phyloP scores from a whole-genome alignment of 2,797 vertebrate species.

The Gorsachius magnificus region DNA sequence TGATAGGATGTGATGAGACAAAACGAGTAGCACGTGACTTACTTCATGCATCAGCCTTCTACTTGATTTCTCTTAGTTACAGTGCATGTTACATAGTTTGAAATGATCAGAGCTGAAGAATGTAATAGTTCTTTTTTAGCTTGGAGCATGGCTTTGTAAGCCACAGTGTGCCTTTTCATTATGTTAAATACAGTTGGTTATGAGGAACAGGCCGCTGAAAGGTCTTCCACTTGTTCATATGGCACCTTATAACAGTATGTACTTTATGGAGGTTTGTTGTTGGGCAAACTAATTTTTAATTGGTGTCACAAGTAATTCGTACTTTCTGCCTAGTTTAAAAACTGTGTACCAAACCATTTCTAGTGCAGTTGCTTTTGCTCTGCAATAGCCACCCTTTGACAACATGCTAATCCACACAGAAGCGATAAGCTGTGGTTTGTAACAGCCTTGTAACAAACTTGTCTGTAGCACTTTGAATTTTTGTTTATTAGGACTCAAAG shows the following conservation, averaged over 20 bases:
- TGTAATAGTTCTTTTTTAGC: not conserved
- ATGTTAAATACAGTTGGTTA: not conserved
- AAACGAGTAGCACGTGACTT: not conserved
- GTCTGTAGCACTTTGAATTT: not conserved
- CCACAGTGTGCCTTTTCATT: not conserved
- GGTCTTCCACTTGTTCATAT: not conserved
- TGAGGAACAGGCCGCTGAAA: not conserved
- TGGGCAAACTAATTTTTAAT: not conserved
- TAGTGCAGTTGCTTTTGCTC: not conserved
- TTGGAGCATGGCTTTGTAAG: not conserved
- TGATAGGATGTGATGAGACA: not conserved
- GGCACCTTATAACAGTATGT: not conserved
- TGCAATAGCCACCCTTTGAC: not conserved
- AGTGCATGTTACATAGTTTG: not conserved
- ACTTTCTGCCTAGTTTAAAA: not conserved
- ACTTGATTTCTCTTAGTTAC: not conserved
- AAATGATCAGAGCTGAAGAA: not conserved
- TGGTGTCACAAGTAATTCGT: not conserved
- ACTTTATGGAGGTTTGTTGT: not conserved
- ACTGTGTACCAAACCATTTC: not conserved
- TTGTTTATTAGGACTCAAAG: not conserved
- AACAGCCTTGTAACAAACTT: not conserved
- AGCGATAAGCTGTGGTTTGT: not conserved
- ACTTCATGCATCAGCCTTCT: not conserved
- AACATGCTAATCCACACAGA: not conserved